phyloP scores from a whole-genome alignment of 1,140 invertebrate genomes.

The Heliothis subflexa region DNA sequence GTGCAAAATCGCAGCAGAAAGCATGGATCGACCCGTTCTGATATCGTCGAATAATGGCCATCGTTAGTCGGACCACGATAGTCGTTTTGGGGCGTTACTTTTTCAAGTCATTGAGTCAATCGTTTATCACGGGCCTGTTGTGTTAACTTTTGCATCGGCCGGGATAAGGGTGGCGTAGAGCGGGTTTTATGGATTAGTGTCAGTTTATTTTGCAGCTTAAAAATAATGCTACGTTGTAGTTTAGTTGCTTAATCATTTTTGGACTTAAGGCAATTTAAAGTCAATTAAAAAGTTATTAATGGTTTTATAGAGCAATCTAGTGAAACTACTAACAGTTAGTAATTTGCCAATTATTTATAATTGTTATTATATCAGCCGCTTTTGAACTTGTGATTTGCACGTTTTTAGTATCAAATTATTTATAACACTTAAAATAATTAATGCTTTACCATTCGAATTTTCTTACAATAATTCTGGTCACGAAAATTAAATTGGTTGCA shows the following conservation, averaged over 20 bases:
- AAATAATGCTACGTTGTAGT: not conserved
- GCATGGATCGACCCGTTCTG: conserved; percentile 60
- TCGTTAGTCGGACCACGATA: conserved; percentile 75
- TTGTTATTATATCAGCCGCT: not conserved
- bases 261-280: too few relatives aligned
- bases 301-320: too few relatives aligned
- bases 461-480: not conserved
- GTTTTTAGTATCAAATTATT: too few relatives aligned
- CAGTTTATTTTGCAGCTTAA: not conserved
- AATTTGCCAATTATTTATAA: not conserved
- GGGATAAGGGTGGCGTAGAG: conserved; percentile 50
- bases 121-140: conserved; percentile 84
- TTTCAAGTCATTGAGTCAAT: conserved; percentile 85
- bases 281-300: too few relatives aligned
- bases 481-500: not conserved
- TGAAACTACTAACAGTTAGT: too few relatives aligned
- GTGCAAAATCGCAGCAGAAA: conserved; percentile 58
- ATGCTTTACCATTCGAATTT: too few relatives aligned
- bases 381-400: too few relatives aligned
- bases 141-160: conserved; percentile 77
- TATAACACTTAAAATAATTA: too few relatives aligned
- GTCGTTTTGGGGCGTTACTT: conserved; percentile 80
- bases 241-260: too few relatives aligned
- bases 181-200: not conserved
- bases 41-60: conserved; percentile 76